Conservation (phyloP, 2,888 invertebrate species). For the Strigamia maritima region DNA sequence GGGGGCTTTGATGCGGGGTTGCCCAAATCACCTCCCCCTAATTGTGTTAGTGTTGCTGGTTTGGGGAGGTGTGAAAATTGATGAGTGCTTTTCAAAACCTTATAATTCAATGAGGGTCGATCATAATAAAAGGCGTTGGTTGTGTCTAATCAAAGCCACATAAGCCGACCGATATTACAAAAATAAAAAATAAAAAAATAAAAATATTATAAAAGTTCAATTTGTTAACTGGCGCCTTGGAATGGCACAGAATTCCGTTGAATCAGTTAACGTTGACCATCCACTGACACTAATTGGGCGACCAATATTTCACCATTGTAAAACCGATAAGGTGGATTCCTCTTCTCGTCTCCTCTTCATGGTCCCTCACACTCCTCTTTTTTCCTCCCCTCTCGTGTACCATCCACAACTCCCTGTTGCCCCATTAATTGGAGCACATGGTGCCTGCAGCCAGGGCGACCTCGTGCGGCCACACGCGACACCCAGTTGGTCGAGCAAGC, state of each 20-base stretch:
- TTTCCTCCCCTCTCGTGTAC: not conserved
- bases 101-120: conserved; percentile 35
- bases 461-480: too few relatives aligned
- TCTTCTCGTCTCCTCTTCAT: not conserved
- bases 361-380: not conserved
- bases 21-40: not conserved
- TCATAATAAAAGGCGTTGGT: conserved; percentile 18
- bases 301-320: too few relatives aligned
- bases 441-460: not conserved
- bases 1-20: not conserved
- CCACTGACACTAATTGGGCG: too few relatives aligned
- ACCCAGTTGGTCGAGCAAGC: not conserved
- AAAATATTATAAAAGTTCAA: too few relatives aligned
- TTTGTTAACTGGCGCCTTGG: not conserved
- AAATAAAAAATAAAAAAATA: too few relatives aligned
- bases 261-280: too few relatives aligned
- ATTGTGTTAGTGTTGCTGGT: not conserved
- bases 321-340: too few relatives aligned
- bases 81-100: conserved; percentile 38
- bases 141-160: too few relatives aligned
- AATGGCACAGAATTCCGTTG: not conserved
- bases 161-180: too few relatives aligned
- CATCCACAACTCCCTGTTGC: not conserved
- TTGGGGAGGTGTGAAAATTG: conserved; percentile 39
- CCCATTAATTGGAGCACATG: not conserved